These are phyloP conservation scores for Danaus chrysippus DNA, from an alignment of 2,888 invertebrate species.

Conservation along the genomic window DNA sequence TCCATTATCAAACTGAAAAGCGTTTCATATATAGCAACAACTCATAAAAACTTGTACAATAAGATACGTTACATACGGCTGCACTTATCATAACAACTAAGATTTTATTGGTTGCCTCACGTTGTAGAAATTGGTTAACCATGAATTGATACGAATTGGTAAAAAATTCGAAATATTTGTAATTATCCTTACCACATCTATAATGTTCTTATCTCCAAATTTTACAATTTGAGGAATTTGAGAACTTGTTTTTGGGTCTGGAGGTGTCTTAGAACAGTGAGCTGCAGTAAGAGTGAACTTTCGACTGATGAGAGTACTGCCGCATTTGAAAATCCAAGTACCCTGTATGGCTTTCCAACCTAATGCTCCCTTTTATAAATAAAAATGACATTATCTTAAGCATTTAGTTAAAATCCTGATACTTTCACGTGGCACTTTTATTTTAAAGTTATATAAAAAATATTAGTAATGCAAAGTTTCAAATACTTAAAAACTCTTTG, in stretches of 20 bases:
- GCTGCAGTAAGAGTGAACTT: slow-evolving; percentile 82
- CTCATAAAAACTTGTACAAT: too few species aligned
- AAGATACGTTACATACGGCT: too few species aligned
- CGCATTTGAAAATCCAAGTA: slow-evolving; percentile 66
- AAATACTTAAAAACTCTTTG: not conserved
- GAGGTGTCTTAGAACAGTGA: slow-evolving; percentile 66
- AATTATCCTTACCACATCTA: slow-evolving; percentile 13
- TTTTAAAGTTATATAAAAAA: not conserved
- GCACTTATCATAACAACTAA: too few species aligned
- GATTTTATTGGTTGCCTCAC: too few species aligned
- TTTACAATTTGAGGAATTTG: slow-evolving; percentile 42
- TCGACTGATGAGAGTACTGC: slow-evolving; percentile 80
- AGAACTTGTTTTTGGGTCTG: slow-evolving; percentile 35
- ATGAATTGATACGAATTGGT: too few species aligned
- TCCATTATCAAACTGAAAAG: not conserved
- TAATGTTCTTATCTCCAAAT: slow-evolving; percentile 39
- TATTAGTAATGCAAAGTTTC: not conserved
- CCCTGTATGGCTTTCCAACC: slow-evolving; percentile 41
- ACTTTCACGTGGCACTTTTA: not conserved
- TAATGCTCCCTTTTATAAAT: slow-evolving; percentile 40
- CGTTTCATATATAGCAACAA: too few species aligned
- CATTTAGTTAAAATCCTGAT: not conserved
- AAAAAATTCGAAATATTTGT: too few species aligned
- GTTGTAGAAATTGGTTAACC: too few species aligned
- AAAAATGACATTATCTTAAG: not conserved